Evolutionary conservation across 2,888 invertebrate species (phyloP).

Genomic region (Heliconius sara): DNA sequence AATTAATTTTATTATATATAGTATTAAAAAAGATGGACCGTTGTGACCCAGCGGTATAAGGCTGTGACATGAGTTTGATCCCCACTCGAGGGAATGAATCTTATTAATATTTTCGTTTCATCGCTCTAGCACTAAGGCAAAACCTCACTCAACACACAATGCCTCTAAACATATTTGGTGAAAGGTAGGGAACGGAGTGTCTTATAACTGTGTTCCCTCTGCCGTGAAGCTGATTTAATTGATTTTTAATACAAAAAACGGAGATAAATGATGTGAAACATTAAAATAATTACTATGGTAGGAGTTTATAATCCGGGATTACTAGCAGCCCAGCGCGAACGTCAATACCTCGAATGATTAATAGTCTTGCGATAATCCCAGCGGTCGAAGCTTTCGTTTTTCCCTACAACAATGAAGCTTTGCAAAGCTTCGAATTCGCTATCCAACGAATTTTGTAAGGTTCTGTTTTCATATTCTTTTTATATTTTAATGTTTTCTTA

Average conservation of each 20-base stretch:
- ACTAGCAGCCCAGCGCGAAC: constrained; percentile 56
- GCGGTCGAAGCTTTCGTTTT: constrained; percentile 58
- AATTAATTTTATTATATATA: neutral
- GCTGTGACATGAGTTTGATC: no score
- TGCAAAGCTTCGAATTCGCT: constrained; percentile 44
- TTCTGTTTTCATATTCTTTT: constrained; percentile 14
- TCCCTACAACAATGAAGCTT: constrained; percentile 49
- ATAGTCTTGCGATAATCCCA: constrained; percentile 67
- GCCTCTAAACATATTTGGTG: no score
- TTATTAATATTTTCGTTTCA: no score
- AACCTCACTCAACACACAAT: no score
- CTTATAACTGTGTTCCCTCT: no score
- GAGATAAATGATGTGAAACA: constrained; percentile 35
- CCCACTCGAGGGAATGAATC: no score
- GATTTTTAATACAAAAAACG: neutral
- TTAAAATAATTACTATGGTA: constrained; percentile 51
- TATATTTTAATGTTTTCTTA: neutral
- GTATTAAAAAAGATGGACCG: no score
- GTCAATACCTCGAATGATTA: constrained; percentile 72
- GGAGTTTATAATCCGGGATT: constrained; percentile 60
- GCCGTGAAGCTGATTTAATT: no score
- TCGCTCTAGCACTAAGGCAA: no score
- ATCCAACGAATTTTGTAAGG: constrained; percentile 34
- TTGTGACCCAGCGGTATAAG: no score
- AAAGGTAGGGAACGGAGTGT: no score